Percentiles rank a stretch among this genome's conserved stretches.
Conservation (phyloP, 1,140 invertebrate species). For the Arion vulgaris region DNA sequence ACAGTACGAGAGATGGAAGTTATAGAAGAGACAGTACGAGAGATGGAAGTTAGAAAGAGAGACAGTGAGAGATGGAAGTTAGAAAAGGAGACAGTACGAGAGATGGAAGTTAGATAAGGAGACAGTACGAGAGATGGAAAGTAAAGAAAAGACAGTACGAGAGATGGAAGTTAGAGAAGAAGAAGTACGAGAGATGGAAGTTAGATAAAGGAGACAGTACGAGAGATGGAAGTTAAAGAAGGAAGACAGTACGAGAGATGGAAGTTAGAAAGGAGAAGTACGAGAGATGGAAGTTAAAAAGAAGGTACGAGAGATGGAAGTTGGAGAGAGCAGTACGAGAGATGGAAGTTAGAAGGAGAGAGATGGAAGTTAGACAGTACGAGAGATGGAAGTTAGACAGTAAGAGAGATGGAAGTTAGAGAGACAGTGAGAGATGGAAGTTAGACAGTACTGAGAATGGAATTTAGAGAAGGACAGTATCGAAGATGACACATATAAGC, state of each 20-base stretch:
- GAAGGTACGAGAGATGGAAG: neutral
- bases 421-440: too few relatives aligned
- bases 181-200: neutral
- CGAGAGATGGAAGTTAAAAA: neutral
- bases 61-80: neutral
- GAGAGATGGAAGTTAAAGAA: neutral
- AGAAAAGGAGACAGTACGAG: neutral
- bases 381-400: too few relatives aligned
- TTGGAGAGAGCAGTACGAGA: neutral
- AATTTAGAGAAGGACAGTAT: neutral
- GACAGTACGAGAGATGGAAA: neutral
- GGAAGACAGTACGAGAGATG: neutral
- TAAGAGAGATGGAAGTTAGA: too few relatives aligned
- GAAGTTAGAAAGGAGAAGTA: neutral
- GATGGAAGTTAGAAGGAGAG: too few relatives aligned
- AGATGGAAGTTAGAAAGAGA: neutral
- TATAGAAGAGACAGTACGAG: neutral
- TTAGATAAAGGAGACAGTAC: neutral
- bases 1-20: neutral
- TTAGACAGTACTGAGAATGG: too few relatives aligned
- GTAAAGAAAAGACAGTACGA: neutral
- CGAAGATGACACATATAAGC: neutral
- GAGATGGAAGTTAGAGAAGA: neutral
- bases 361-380: too few relatives aligned
- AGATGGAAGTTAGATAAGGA: neutral